Percentiles rank a stretch among this genome's conserved stretches.
Conservation (phyloP, 1,140 invertebrate species). For the Lepidurus couesii region DNA sequence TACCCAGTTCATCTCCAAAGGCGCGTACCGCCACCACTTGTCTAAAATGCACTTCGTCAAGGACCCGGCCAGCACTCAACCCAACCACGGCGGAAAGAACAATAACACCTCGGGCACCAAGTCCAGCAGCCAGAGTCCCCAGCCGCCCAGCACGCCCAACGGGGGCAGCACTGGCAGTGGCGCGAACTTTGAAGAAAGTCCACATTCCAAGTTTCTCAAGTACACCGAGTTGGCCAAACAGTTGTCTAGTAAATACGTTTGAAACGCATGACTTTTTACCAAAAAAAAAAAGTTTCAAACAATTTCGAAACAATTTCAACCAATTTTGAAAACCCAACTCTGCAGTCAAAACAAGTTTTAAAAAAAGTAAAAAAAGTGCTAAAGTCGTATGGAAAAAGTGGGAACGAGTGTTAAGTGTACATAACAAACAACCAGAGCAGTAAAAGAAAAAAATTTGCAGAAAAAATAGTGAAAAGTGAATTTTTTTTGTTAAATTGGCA, state of each 20-base stretch:
- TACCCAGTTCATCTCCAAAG: constrained; percentile 92
- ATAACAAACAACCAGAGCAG: background rate
- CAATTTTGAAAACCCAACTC: background rate
- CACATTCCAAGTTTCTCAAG: constrained; percentile 93
- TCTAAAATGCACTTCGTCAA: constrained; percentile 96
- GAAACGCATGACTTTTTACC: background rate
- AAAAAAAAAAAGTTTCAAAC: background rate
- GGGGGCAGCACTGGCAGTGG: constrained; percentile 40
- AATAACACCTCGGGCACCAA: constrained; percentile 47
- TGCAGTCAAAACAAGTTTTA: background rate
- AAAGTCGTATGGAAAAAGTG: background rate
- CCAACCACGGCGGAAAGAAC: constrained; percentile 42
- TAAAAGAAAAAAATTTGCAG: background rate
- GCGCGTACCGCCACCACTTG: constrained; percentile 90
- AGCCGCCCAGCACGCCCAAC: constrained; percentile 41
- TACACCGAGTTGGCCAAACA: constrained; percentile 94
- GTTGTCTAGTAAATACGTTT: constrained; percentile 81
- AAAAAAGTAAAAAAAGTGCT: background rate
- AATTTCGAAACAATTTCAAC: background rate
- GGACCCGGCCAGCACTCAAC: constrained; percentile 62
- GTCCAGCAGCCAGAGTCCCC: constrained; percentile 44
- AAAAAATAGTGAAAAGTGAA: background rate
- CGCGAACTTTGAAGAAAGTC: constrained; percentile 73
- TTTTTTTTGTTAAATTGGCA: background rate
- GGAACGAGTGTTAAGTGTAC: background rate